Evolutionary conservation across 2,113 vertebrate species (phyloP).

Genomic region (Dromas ardeola): DNA sequence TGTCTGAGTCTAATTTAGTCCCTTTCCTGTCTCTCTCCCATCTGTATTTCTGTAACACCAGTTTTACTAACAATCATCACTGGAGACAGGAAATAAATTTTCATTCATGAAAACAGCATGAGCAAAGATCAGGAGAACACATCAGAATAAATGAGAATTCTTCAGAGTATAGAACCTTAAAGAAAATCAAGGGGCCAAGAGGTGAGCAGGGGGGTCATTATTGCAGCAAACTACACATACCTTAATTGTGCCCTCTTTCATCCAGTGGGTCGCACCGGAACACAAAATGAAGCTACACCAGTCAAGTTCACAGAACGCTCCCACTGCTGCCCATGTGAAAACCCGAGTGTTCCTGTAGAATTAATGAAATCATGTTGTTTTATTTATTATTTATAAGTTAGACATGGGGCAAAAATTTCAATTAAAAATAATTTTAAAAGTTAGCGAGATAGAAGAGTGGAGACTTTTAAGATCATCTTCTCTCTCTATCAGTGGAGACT

Average conservation of each 20-base stretch:
- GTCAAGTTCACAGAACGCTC: background rate
- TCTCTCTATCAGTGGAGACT: background rate
- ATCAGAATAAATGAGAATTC: background rate
- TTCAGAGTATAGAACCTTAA: background rate
- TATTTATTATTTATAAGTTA: background rate
- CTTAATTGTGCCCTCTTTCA: background rate
- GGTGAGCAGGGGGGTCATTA: background rate
- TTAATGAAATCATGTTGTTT: background rate
- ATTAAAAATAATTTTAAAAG: background rate
- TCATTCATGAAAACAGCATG: background rate
- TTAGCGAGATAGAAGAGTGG: background rate
- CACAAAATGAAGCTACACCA: background rate
- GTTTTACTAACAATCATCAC: background rate
- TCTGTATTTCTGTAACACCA: background rate
- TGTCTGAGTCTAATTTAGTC: background rate
- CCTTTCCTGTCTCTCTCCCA: background rate
- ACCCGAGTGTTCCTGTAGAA: background rate
- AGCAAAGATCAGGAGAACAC: background rate
- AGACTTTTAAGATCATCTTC: background rate
- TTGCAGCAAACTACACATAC: background rate
- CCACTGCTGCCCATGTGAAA: background rate
- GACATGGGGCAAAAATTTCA: background rate
- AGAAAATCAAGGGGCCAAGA: background rate
- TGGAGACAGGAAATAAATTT: background rate
- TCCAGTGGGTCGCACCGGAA: background rate